These are phyloP conservation scores for Drosophila elegans DNA, from an alignment of 1,140 invertebrate genomes.

Conservation along the genomic window DNA sequence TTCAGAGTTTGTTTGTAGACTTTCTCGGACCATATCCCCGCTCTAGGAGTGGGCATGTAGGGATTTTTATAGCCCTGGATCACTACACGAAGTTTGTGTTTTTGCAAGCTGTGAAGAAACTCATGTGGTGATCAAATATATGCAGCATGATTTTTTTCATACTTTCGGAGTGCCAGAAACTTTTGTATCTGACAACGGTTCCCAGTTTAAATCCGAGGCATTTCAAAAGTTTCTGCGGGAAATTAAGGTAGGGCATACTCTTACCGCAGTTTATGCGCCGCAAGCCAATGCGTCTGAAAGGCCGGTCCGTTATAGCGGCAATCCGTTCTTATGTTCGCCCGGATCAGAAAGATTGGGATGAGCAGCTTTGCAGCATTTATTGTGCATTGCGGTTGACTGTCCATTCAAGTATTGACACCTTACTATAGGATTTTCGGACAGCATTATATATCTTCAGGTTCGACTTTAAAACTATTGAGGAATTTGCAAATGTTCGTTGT, in stretches of 20 bases:
- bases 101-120: conserved; percentile 24
- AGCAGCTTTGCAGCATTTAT: too few relatives aligned
- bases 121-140: too few relatives aligned
- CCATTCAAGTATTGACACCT: too few relatives aligned
- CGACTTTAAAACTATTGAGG: background rate
- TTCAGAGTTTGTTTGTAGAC: too few relatives aligned
- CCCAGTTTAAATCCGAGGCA: conserved; percentile 10
- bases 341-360: too few relatives aligned
- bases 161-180: conserved; percentile 17
- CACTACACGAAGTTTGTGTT: conserved; percentile 52
- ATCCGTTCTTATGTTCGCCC: too few relatives aligned
- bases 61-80: too few relatives aligned
- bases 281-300: conserved; percentile 33
- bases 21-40: too few relatives aligned
- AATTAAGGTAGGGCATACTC: conserved; percentile 6
- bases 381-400: too few relatives aligned
- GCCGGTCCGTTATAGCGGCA: conserved; percentile 9
- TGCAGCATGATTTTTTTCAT: conserved; percentile 33
- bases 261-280: conserved; percentile 24
- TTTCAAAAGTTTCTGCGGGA: conserved; percentile 15
- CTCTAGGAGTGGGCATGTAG: too few relatives aligned
- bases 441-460: conserved; percentile 1
- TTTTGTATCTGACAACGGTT: background rate
- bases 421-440: conserved; percentile 17
- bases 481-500: background rate